Conservation (phyloP, 1,140 invertebrate species). For the Calosoma granatense region DNA sequence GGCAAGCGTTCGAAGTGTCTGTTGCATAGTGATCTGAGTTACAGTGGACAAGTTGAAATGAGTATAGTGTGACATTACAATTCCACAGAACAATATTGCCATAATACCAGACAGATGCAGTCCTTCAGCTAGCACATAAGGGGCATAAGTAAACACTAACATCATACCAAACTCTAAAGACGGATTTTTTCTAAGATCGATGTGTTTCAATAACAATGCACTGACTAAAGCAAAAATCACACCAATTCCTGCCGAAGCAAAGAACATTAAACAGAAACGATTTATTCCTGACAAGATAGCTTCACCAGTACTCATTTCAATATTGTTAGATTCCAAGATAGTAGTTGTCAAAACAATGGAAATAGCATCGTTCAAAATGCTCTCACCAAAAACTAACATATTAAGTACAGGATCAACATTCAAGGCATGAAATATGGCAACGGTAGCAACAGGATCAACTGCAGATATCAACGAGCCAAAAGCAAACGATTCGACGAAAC, state of each 20-base stretch:
- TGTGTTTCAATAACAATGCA: conserved; percentile 88
- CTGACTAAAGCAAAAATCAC: conserved; percentile 89
- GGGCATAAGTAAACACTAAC: conserved; percentile 96
- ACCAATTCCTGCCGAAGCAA: conserved; percentile 96
- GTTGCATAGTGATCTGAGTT: conserved; percentile 98
- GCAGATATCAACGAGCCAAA: conserved; percentile 98
- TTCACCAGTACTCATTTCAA: conserved; percentile 60
- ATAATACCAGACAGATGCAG: conserved; percentile 96
- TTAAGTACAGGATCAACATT: conserved; percentile 93
- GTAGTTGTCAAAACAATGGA: conserved; percentile 94
- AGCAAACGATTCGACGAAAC: conserved; percentile 94
- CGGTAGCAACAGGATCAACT: conserved; percentile 95
- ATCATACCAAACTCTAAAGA: conserved; percentile 98
- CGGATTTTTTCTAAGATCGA: conserved; percentile 94
- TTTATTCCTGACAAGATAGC: conserved; percentile 83
- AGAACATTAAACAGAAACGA: conserved; percentile 95
- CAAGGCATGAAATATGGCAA: conserved; percentile 96
- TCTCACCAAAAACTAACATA: conserved; percentile 98
- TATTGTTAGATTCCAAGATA: conserved; percentile 65
- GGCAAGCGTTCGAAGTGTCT: conserved; percentile 93
- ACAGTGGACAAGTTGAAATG: conserved; percentile 97
- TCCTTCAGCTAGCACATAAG: conserved; percentile 95
- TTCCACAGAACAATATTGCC: conserved; percentile 98
- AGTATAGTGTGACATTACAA: conserved; percentile 99
- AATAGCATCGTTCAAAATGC: conserved; percentile 96